Evolutionary conservation across 2,113 vertebrate genomes (phyloP).

Genomic region (Odontophorus gujanensis): DNA sequence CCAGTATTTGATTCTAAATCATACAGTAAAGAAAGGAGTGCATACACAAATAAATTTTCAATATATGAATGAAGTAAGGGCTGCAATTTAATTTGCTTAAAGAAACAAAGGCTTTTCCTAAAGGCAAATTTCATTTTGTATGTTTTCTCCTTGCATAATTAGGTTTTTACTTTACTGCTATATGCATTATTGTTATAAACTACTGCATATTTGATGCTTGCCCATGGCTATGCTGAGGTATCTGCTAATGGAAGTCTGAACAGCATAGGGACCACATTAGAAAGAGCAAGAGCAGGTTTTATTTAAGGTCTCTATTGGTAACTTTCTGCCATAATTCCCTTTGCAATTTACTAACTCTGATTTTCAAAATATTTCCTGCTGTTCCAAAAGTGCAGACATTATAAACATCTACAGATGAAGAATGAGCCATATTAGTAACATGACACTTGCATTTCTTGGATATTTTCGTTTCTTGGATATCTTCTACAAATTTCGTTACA

Average conservation of each 20-base stretch:
- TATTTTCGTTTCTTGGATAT: neutral
- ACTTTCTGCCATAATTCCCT: conserved; percentile 67
- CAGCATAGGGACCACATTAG: conserved; percentile 69
- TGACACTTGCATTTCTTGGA: neutral
- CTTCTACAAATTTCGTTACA: neutral
- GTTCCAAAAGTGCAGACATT: conserved; percentile 54
- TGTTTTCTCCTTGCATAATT: conserved; percentile 17
- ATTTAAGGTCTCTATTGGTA: conserved; percentile 68
- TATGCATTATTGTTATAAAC: conserved; percentile 58
- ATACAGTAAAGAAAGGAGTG: neutral
- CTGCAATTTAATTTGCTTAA: conserved; percentile 41
- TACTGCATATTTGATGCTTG: conserved; percentile 58
- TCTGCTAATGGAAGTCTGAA: conserved; percentile 45
- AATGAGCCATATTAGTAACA: neutral
- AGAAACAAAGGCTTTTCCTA: conserved; percentile 26
- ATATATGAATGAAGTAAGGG: neutral
- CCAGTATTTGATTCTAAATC: conserved; percentile 10
- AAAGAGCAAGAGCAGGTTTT: conserved; percentile 76
- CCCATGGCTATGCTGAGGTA: conserved; percentile 56
- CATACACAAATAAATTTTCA: neutral
- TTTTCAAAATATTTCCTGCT: conserved; percentile 71
- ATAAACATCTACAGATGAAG: conserved; percentile 12
- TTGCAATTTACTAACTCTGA: conserved; percentile 75
- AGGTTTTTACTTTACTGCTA: conserved; percentile 27
- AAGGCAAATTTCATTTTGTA: conserved; percentile 41